These are phyloP conservation scores for Myocastor coypus DNA, from an alignment of 2,113 vertebrate genomes.

Conservation along the genomic window DNA sequence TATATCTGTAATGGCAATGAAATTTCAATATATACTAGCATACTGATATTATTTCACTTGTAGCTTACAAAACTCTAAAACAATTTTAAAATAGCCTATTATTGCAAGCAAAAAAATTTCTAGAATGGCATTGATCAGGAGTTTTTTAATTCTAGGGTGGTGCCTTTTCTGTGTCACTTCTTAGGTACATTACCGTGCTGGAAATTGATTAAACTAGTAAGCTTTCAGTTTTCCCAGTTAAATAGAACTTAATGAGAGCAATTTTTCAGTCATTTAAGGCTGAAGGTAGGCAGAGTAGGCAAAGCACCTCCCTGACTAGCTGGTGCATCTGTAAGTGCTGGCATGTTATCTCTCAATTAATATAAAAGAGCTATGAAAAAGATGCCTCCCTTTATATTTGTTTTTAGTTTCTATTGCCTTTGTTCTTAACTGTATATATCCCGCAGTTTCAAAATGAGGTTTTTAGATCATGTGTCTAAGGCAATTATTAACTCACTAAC, in stretches of 20 bases:
- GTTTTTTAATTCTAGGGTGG: not conserved
- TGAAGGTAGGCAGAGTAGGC: not conserved
- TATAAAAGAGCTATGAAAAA: not conserved
- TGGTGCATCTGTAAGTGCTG: not conserved
- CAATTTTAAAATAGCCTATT: not conserved
- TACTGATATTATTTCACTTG: not conserved
- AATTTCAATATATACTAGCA: not conserved
- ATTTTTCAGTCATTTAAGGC: not conserved
- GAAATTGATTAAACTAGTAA: not conserved
- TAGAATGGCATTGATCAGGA: not conserved
- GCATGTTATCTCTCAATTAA: not conserved
- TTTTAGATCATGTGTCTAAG: not conserved
- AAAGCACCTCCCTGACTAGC: not conserved
- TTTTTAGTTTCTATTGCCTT: not conserved
- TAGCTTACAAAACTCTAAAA: not conserved
- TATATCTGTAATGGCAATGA: not conserved
- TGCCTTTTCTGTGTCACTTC: not conserved
- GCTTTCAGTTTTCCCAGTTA: not conserved
- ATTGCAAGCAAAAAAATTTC: not conserved
- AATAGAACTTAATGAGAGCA: not conserved
- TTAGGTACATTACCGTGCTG: not conserved
- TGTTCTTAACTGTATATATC: not conserved
- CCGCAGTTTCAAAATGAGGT: not conserved
- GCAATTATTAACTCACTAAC: slow-evolving; percentile 15
- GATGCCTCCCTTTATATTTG: not conserved